Percentiles rank a stretch among this genome's conserved stretches.
Evolutionary conservation across 2,113 vertebrate genomes (phyloP).

Genomic region (Sphyrna mokarran): DNA sequence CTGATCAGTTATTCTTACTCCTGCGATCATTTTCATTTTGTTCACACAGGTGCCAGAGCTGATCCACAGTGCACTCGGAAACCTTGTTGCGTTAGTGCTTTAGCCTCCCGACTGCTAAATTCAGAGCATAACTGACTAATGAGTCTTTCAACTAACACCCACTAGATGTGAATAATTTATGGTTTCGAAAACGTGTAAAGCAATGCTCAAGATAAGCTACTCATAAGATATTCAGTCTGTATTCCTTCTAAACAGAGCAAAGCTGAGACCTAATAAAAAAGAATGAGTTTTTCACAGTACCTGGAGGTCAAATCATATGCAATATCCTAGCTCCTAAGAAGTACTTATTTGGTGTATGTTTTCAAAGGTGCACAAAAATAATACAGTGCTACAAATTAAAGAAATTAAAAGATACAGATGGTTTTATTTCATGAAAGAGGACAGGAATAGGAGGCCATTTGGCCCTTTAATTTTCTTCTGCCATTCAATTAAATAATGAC

Average conservation of each 20-base stretch:
- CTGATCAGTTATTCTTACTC: neutral
- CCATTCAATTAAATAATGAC: neutral
- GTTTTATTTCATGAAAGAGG: neutral
- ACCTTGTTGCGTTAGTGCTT: neutral
- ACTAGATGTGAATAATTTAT: conserved; percentile 65
- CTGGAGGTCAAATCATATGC: neutral
- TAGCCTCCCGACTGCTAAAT: conserved; percentile 45
- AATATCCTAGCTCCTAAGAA: neutral
- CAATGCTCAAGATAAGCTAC: conserved; percentile 52
- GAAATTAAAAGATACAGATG: neutral
- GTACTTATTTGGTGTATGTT: neutral
- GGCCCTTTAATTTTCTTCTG: neutral
- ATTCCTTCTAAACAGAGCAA: neutral
- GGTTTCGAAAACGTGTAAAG: conserved; percentile 46
- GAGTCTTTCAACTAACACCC: conserved; percentile 53
- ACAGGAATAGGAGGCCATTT: neutral
- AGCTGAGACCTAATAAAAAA: neutral
- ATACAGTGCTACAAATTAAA: neutral
- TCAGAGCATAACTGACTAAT: conserved; percentile 52
- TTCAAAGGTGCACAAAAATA: neutral
- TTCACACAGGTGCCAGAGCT: neutral
- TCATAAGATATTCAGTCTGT: conserved; percentile 49
- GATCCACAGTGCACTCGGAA: neutral
- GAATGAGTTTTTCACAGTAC: neutral
- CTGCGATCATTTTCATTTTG: neutral